phyloP scores from a whole-genome alignment of 2,113 vertebrate genomes.

The Hippocampus abdominalis region DNA sequence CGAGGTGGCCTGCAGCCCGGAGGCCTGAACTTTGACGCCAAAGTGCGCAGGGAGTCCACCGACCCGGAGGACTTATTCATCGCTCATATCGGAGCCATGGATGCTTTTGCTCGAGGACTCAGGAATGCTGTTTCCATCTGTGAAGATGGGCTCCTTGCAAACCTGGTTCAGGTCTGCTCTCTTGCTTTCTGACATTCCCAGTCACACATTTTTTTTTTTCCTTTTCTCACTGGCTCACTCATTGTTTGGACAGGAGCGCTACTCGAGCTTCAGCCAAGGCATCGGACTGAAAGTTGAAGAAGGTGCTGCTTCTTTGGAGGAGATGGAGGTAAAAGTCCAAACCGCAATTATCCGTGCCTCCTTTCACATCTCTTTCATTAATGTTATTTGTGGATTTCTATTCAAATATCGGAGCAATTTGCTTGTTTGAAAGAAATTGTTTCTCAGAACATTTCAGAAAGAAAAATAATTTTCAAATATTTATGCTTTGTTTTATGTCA shows the following conservation, averaged over 20 bases:
- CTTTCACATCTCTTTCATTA: too few species aligned
- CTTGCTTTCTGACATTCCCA: not conserved
- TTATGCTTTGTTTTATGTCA: slow-evolving; percentile 21
- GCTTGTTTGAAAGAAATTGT: not conserved
- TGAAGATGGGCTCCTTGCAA: slow-evolving; percentile 54
- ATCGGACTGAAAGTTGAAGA: slow-evolving; percentile 60
- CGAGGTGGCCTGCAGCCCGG: slow-evolving; percentile 67
- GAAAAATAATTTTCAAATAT: not conserved
- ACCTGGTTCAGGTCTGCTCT: slow-evolving; percentile 54
- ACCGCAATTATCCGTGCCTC: not conserved
- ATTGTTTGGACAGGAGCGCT: slow-evolving; percentile 52
- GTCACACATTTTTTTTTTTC: not conserved
- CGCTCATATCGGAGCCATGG: slow-evolving; percentile 67
- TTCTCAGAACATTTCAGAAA: not conserved
- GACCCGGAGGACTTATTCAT: slow-evolving; percentile 67
- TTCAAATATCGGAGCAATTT: not conserved
- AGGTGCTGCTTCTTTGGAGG: slow-evolving; percentile 57
- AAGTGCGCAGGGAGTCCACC: slow-evolving; percentile 63
- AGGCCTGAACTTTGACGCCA: slow-evolving; percentile 69
- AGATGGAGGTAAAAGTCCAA: slow-evolving; percentile 36
- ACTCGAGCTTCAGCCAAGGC: slow-evolving; percentile 58
- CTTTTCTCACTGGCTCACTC: slow-evolving; percentile 2
- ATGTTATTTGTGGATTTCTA: not conserved
- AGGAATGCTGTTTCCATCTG: slow-evolving; percentile 57
- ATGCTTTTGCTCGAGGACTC: slow-evolving; percentile 66